Evolutionary conservation across 2,797 vertebrate genomes (phyloP), one percentile per base, ranked within the genome.

Genomic region (Tenualosa thibaudeaui): DNA sequence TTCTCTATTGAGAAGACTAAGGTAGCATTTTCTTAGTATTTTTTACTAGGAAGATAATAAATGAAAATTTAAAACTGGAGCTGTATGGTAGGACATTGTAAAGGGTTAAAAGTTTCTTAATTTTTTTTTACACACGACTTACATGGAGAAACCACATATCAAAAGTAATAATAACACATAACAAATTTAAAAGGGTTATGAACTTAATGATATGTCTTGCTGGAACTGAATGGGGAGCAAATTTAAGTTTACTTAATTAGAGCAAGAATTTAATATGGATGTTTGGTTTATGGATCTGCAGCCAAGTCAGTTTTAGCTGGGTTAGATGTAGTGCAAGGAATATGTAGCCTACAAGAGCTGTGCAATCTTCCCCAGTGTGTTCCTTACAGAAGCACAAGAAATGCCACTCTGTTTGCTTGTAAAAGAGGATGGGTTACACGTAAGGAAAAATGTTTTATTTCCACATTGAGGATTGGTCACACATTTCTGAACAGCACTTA

Each of bases 261-360:
- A n/a, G 49, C 43, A 50, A 50, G 81, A 46, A 46, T 81, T 81
- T 2, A 43, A 22, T 81, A 46, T 81, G 40, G 43, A 22, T 43
- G 81, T 81, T 50, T 82, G 22, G 50, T 51, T 82, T 82, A 51
- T 54, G 81, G 26, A 2, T 51, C 81, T 17, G 13, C 22, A 82
- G 22, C 26, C 24, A 82, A 50, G 46, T 82, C 49, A 26, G 31
- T 50, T 2, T n/a, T 51, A 24, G 22, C 50, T 82, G 49, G 50
- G 3, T 51, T 24, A 1, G 53, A 82, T 19, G 26, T 54, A 24
- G 50, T 51, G 17, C 56, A 24, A 53, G 50, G 50, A 82, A 53
- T 82, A 51, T 82, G 31, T 31, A 31, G 31, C 1, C 31, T 31
- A 31, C 31, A 31, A 31, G 31, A 31, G 31, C 31, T 31, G 31